Evolutionary conservation across 2,797 vertebrate species (phyloP), one percentile per base, ranked within the genome.

Genomic region (Apodemus agrarius): DNA sequence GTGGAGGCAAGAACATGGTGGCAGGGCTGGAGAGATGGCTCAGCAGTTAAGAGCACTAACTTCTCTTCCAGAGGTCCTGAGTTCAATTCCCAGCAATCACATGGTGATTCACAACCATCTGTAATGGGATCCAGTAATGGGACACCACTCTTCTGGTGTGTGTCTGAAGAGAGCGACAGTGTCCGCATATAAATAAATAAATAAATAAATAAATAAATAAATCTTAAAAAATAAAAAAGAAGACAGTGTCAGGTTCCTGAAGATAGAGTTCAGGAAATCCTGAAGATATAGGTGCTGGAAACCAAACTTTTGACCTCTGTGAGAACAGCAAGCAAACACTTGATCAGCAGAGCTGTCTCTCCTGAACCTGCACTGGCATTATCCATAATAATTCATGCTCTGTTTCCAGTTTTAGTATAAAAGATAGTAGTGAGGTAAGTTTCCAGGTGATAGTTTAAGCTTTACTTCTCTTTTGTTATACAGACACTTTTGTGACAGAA

Each of bases 381-480:
- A 49, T 24, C 17, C 29, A 24, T 67, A 52, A 69, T 49, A 67
- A 91, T 43, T 61, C 75, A 14, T 82, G 12, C 11, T 92, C 29
- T 95, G 29, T 17, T 91, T 21, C 26, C 69, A 29, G 63, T 85
- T 94, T 94, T 91, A 79, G 46, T 11, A 8, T 80, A 78, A 78
- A 76, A 63, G 9, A 13, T 85, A 4, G 91, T 87, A 61, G 22
- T 90, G 40, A 90, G 79, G 29, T 1, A 81, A 21, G 94, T 67
- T 94, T 89, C 13, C 22, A 49, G 49, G 31, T 54, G 16, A 57
- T 52, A 78, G 31, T 61, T 31, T 91, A 76, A 69, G 21, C 5
- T 59, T 63, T 90, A 11, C 46, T 89, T 89, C 91, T 59, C 0
- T 76, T 90, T 95, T 61, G 7, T 85, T 29, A 69, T 29, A 57